Percentiles rank a stretch among this genome's conserved stretches.
These are phyloP conservation scores for Pocillopora damicornis DNA, from an alignment of 64 coral and sea anemone species.

Conservation along the genomic window DNA sequence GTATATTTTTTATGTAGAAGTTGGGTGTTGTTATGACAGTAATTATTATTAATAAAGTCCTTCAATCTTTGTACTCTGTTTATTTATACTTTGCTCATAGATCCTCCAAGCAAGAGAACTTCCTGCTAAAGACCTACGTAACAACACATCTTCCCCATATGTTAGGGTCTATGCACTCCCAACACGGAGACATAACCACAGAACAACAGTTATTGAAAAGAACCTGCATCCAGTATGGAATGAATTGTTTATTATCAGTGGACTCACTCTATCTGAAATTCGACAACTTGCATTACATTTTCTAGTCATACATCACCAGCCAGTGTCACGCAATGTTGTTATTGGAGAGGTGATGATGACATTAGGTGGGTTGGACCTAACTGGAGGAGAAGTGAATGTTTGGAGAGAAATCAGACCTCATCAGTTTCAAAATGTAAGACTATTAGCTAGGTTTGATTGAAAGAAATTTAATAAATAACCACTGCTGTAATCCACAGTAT, in stretches of 20 bases:
- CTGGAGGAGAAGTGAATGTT: conserved; percentile 72
- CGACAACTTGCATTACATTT: conserved; percentile 94
- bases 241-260: conserved; percentile 97
- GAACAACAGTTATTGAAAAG: conserved; percentile 82
- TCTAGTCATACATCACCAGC: conserved; percentile 87
- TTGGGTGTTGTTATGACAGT: too few relatives aligned
- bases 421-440: conserved; percentile 90
- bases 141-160: conserved; percentile 94
- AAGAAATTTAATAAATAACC: too few relatives aligned
- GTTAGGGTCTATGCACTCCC: conserved; percentile 92
- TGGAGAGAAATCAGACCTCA: conserved; percentile 87
- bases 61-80: neutral
- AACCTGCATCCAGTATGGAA: conserved; percentile 90
- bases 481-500: too few relatives aligned
- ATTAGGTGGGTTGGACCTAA: conserved; percentile 65
- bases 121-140: conserved; percentile 78
- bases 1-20: too few relatives aligned
- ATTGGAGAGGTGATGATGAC: conserved; percentile 91
- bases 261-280: conserved; percentile 90
- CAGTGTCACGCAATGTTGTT: conserved; percentile 90
- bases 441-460: too few relatives aligned
- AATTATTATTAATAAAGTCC: neutral
- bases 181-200: conserved; percentile 85
- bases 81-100: conserved; percentile 25
- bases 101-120: conserved; percentile 81